phyloP scores from a whole-genome alignment of 2,113 vertebrate species.

The Macrotus californicus region DNA sequence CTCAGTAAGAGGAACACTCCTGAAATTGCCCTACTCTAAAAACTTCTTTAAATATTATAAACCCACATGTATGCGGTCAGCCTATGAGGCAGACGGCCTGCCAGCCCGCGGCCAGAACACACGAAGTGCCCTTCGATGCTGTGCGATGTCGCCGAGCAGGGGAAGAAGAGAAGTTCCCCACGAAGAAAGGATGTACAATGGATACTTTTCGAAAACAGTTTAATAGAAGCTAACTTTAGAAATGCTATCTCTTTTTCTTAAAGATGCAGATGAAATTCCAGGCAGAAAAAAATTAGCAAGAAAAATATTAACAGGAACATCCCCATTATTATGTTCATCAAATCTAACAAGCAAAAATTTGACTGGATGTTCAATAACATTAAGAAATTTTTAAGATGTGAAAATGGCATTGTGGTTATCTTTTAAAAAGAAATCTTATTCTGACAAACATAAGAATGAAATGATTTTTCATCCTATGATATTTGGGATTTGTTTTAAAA shows the following conservation, averaged over 20 bases:
- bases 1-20: background rate
- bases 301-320: background rate
- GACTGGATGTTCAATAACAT: background rate
- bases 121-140: background rate
- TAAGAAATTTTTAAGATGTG: background rate
- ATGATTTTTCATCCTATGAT: background rate
- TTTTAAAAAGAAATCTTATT: background rate
- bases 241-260: background rate
- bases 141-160: background rate
- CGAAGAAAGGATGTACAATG: background rate
- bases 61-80: background rate
- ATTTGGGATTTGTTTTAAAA: conserved; percentile 16
- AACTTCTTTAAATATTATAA: background rate
- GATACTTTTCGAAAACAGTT: conserved; percentile 23
- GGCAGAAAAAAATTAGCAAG: background rate
- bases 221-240: conserved; percentile 7
- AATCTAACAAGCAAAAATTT: background rate
- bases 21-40: background rate
- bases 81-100: background rate
- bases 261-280: background rate
- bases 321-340: background rate
- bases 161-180: background rate
- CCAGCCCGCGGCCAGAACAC: background rate
- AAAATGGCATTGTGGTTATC: background rate
- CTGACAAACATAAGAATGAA: background rate